Conservation (phyloP, 1,140 invertebrate species). For the Euura lappo region DNA sequence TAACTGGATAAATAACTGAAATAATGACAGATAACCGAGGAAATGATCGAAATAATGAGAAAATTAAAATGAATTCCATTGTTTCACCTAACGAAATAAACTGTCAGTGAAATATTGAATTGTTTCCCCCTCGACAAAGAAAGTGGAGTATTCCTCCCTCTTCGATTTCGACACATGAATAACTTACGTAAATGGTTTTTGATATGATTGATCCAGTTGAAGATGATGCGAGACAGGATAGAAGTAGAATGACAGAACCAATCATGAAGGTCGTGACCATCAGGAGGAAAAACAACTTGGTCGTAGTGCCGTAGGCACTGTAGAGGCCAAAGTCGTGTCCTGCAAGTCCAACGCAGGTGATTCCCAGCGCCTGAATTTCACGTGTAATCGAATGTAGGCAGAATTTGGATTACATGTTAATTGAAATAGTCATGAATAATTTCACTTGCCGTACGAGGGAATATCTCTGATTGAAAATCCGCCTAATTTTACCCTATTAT, state of each 20-base stretch:
- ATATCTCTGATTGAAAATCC: neutral
- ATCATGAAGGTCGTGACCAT: constrained; percentile 77
- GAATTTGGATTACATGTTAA: neutral
- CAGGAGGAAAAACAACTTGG: constrained; percentile 74
- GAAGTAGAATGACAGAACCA: constrained; percentile 74
- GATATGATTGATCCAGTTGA: constrained; percentile 80
- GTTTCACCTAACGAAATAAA: no score
- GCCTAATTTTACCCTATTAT: no score
- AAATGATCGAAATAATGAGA: no score
- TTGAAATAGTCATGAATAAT: neutral
- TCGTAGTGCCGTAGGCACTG: constrained; percentile 24
- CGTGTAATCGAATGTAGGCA: neutral
- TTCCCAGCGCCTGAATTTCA: constrained; percentile 70
- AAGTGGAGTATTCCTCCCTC: no score
- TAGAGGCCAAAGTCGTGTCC: constrained; percentile 63
- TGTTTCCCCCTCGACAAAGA: no score
- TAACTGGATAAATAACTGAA: no score
- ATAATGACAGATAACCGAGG: no score
- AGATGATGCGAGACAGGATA: constrained; percentile 76
- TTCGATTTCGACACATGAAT: no score
- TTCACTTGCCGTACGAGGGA: neutral
- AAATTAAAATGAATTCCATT: no score
- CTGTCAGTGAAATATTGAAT: no score
- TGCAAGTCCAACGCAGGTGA: constrained; percentile 72
- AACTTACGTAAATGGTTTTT: constrained; percentile 86